Conservation (phyloP, 2,888 invertebrate genomes). For the Napeogenes sylphis region DNA sequence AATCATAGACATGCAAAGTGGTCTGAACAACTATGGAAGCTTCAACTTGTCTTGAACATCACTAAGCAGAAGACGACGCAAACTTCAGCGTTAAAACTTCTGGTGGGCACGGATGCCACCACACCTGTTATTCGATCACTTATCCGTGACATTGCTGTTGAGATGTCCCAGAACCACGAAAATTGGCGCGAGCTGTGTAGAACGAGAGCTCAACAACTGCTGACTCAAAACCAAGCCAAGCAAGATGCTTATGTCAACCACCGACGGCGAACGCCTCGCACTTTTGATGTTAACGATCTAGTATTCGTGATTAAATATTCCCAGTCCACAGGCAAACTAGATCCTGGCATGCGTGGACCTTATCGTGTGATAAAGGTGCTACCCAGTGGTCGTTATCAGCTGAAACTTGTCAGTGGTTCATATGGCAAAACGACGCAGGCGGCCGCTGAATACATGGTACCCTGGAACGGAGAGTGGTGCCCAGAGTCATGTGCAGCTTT, state of each 20-base stretch:
- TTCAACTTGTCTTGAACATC: constrained; percentile 24
- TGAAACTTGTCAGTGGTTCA: constrained; percentile 21
- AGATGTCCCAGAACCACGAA: constrained; percentile 16
- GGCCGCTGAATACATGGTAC: constrained; percentile 29
- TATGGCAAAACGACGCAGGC: constrained; percentile 30
- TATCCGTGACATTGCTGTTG: constrained; percentile 26
- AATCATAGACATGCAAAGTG: constrained; percentile 11
- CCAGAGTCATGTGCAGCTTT: constrained; percentile 24
- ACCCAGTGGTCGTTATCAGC: constrained; percentile 21
- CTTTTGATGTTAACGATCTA: constrained; percentile 14
- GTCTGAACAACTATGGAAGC: constrained; percentile 24
- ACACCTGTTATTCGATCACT: constrained; percentile 25
- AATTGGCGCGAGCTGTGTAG: constrained; percentile 16
- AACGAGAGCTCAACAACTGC: background rate
- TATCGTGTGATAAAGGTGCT: constrained; percentile 17
- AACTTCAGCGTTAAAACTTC: constrained; percentile 21
- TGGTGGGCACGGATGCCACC: constrained; percentile 21
- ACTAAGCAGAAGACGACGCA: constrained; percentile 24
- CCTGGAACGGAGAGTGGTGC: constrained; percentile 28
- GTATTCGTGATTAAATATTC: constrained; percentile 31
- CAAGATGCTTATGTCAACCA: constrained; percentile 22
- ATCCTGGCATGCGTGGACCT: constrained; percentile 30
- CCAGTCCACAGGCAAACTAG: constrained; percentile 30
- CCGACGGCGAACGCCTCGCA: constrained; percentile 8
- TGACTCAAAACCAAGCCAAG: constrained; percentile 9